Evolutionary conservation across 2,888 invertebrate species (phyloP), one percentile per base, ranked within the genome.

Genomic region (Tuta absoluta): DNA sequence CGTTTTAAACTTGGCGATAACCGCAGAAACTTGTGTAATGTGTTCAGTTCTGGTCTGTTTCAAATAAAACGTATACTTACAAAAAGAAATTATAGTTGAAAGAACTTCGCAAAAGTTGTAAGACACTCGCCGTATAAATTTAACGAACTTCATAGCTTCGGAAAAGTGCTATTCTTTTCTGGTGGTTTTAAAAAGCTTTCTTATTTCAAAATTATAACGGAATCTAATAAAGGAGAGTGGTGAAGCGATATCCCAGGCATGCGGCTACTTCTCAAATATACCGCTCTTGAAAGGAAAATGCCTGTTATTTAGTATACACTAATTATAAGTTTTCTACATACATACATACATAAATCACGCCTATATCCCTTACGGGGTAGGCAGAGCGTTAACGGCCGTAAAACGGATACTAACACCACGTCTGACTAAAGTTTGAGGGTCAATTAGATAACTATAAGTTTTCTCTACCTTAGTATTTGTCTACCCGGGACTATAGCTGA

Each of bases 61-160:
- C 45, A 45, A 17, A 24, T 11, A 14, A 53, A 53, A 23, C 12
- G 51, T 12, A 24, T 14, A 53, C 23, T 53, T 45, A 17, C 45
- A 53, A 53, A 23, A 53, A 24, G 51, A 23, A 53, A 53, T 53
- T 53, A 23, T 53, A 53, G 51, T 53, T 53, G 51, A 23, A 53
- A 24, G 24, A 49, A 53, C 51, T 53, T 14, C 51, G 2, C 23
- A 3, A 53, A 49, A 53, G 51, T 53, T 53, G 23, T 53, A 23
- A 53, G 51, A 23, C 51, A 53, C 23, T 53, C 12, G 23, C 51
- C 51, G 51, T 53, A 53, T 53, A 53, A 53, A 53, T 53, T 53
- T 53, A 23, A 53, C 23, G 19, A 53, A 53, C 23, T 53, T 53
- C 23, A 53, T 53, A 53, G 51, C 51, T 53, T 12, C 23, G 24